Percentiles rank a stretch among this genome's conserved stretches.
These are phyloP conservation scores for Ernsta delagoae DNA, from an alignment of 2,888 invertebrate species.

Conservation along the genomic window DNA sequence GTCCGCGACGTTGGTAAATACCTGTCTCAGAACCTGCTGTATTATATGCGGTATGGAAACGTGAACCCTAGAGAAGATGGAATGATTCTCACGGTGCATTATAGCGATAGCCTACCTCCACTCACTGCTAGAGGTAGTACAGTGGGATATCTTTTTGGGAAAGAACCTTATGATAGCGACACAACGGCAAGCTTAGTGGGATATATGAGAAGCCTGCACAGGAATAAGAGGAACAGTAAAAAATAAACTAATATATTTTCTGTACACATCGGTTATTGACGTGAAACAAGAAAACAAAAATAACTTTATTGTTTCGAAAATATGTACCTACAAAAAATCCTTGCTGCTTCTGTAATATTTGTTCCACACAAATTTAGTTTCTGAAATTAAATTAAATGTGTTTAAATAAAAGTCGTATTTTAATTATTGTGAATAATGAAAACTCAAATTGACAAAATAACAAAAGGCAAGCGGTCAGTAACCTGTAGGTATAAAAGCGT, in stretches of 20 bases:
- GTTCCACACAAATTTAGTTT: too few species aligned
- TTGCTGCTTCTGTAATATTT: too few species aligned
- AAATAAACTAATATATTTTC: neutral
- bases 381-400: too few species aligned
- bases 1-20: constrained; percentile 14
- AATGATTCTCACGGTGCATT: constrained; percentile 9
- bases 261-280: too few species aligned
- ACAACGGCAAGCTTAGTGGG: neutral
- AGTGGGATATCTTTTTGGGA: constrained; percentile 7
- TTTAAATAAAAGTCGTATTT: too few species aligned
- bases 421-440: too few species aligned
- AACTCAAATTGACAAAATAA: too few species aligned
- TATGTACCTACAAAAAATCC: too few species aligned
- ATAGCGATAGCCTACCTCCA: constrained; percentile 11
- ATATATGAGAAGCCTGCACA: constrained; percentile 7
- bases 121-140: constrained; percentile 14
- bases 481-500: too few species aligned
- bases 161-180: neutral
- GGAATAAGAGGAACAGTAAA: constrained; percentile 5
- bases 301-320: too few species aligned
- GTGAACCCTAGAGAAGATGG: constrained; percentile 3
- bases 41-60: constrained; percentile 11
- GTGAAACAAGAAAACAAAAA: too few species aligned
- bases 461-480: too few species aligned
- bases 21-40: constrained; percentile 15